Conservation (phyloP, 2,888 invertebrate species). For the Lepidocyrtinus sp. region DNA sequence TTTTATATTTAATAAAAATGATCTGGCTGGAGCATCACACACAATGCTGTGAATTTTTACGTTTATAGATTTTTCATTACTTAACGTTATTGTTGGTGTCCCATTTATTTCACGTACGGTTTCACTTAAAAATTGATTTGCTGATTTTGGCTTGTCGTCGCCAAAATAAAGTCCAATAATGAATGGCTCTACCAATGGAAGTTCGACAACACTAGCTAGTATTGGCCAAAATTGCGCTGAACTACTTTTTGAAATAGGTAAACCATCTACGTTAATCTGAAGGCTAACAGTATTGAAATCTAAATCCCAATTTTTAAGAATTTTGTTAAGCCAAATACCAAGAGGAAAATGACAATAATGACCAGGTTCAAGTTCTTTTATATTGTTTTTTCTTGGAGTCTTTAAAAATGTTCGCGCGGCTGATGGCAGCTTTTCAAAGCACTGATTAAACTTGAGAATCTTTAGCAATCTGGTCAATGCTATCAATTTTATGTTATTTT, state of each 20-base stretch:
- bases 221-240: slow-evolving; percentile 21
- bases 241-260: slow-evolving; percentile 17
- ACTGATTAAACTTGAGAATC: not conserved
- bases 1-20: slow-evolving; percentile 25
- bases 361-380: not conserved
- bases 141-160: not conserved
- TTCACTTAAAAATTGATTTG: not conserved
- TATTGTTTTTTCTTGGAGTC: not conserved
- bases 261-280: slow-evolving; percentile 11
- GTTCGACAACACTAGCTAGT: not conserved
- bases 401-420: not conserved
- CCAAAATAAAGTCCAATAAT: slow-evolving; percentile 3
- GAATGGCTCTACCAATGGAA: not conserved
- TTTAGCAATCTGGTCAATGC: not conserved
- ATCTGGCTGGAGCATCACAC: slow-evolving; percentile 31
- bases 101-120: not conserved
- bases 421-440: not conserved
- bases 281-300: not conserved
- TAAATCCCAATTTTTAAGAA: not conserved
- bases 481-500: not conserved
- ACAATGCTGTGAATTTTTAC: slow-evolving; percentile 19
- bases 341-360: not conserved
- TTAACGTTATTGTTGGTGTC: no score
- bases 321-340: not conserved
- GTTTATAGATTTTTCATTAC: no score